Percentiles rank a stretch among this genome's conserved stretches.
Conservation (phyloP, 2,113 vertebrate species). For the Pterocles orientalis region DNA sequence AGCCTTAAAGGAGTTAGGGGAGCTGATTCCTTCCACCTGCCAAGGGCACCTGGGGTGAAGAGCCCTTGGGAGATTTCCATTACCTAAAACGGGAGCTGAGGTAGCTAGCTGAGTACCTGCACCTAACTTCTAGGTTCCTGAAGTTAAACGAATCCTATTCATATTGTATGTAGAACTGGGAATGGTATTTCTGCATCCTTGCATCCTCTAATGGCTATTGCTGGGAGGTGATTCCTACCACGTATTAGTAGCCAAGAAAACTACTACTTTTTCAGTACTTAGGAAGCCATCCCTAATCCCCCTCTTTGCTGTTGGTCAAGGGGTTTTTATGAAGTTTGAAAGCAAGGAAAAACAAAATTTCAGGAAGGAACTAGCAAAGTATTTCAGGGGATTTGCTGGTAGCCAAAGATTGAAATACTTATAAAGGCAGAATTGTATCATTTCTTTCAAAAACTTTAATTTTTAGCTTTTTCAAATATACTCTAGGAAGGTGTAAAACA, state of each 20-base stretch:
- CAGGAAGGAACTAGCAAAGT: not conserved
- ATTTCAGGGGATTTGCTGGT: not conserved
- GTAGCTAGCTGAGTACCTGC: not conserved
- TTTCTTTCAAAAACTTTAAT: not conserved
- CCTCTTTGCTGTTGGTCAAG: not conserved
- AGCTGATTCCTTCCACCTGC: not conserved
- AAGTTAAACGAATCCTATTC: not conserved
- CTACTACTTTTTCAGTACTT: not conserved
- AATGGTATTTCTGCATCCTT: not conserved
- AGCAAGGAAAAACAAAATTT: not conserved
- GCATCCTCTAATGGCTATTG: not conserved
- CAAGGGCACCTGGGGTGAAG: not conserved
- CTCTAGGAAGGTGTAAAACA: not conserved
- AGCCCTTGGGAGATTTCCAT: not conserved
- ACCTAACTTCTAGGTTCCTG: not conserved
- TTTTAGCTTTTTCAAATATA: not conserved
- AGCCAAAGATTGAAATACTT: not conserved
- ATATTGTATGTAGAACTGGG: fast-evolving
- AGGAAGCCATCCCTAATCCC: not conserved
- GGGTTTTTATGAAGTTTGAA: not conserved
- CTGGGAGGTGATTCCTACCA: not conserved
- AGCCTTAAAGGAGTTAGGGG: not conserved
- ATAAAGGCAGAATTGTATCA: not conserved
- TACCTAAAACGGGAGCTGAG: not conserved
- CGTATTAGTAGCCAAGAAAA: not conserved